Base-by-base conservation (phyloP, 2,888 invertebrate species). In the Catocala fraxini region DNA sequence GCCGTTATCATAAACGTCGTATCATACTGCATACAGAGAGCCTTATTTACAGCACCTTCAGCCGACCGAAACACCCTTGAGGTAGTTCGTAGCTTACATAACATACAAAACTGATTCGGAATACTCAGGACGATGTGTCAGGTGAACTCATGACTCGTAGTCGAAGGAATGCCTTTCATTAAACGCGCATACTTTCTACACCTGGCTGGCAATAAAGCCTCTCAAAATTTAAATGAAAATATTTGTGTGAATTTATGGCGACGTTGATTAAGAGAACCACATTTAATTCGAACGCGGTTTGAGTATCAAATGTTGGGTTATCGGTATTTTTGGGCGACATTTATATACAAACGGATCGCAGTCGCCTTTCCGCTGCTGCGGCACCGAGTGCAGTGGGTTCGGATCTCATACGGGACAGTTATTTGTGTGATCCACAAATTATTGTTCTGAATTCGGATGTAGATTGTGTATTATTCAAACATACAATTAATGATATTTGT, bases 161-260 rank as follows among this genome's bases (percentile, higher is more conserved):
- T 59, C 57, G 15, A 63, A 81, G 84, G 89, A 89, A 90, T 89
- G 81, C 80, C 66, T 84, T 86, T 89, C 90, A 91, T 90, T 90
- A 90, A 81, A 80, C 82, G 82, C 77, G 71, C 88, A 85, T 87
- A 86, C 86, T 86, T 87, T 79, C 77, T 72, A 78, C 75, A 79
- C 76, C 79, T 78, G 73, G 79, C 77, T 69, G 70, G 80, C 79
- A 72, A 77, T 79, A 82, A 82, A 88, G 78, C 82, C 78, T 80
- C 80, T 70, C 83, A 79, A 89, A 91, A 84, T 87, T 89, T 87
- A 85, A 90, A 91, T 90, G 84, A 88, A 90, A 91, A 90, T 89
- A 86, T 88, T 88, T 88, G 73, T 68, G 79, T 78, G 78, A 82
- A 90, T 89, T 89, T 90, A 90, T 86, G 65, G 78, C 52, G 72